Base-by-base conservation (phyloP, 30 jellyfish, hydroid and myxozoan species). In the Rhopilema esculentum region DNA sequence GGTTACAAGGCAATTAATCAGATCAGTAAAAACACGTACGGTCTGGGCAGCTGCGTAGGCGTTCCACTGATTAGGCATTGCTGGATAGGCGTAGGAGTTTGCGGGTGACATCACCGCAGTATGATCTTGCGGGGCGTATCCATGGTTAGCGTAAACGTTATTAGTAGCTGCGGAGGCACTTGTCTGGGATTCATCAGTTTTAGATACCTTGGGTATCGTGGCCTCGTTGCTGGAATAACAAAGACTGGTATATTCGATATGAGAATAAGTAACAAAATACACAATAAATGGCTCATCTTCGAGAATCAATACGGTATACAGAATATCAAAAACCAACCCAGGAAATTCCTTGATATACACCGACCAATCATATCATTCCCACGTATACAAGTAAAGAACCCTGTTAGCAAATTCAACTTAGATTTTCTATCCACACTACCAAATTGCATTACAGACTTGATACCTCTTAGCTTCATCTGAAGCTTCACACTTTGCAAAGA, bases 11-110 rank as follows among this genome's bases (percentile, higher is more conserved):
- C n/a, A n/a, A n/a, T n/a, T n/a, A n/a, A n/a, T n/a, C n/a, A n/a
- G n/a, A n/a, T n/a, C n/a, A n/a, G n/a, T n/a, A n/a, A n/a, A n/a
- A n/a, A 17, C 27, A 72, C 92, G n/a, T 72, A 84, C 92, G 31
- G 27, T 84, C 57, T 70, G 92, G 19, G 85, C 80, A 66, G 87
- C 72, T 33, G 86, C 87, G 31, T 84, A 84, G 22, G 92, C 84
- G 21, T 79, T 85, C 92, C 92, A 84, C 22, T 71, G 86, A 57
- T 84, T 84, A 32, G 92, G 61, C 49, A 70, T 72, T 20, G 79
- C 77, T 69, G 91, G 78, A 24, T 70, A 73, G 18, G n/a, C 29
- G 67, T 84, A 84, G 22, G 86, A 28, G 52, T 71, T 61, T 4
- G 81, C 86, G 49, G 66, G 18, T 22, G 85, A 29, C 27, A 70